Conservation (phyloP, 1,140 invertebrate species). For the Leguminivora glycinivorella region DNA sequence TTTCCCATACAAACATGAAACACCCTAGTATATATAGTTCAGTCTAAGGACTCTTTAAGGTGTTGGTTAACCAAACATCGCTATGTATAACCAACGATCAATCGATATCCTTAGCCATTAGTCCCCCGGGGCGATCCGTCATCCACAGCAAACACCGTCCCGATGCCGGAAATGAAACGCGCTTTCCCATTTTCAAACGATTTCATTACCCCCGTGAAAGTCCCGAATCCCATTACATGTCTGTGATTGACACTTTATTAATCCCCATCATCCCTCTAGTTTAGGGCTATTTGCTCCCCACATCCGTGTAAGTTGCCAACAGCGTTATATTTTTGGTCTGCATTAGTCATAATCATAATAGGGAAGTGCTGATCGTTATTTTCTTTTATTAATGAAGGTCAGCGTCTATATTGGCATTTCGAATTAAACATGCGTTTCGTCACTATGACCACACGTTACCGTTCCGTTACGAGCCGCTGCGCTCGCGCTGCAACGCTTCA, state of each 20-base stretch:
- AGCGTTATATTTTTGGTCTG: neutral
- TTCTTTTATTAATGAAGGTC: constrained; percentile 24
- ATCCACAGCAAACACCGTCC: constrained; percentile 33
- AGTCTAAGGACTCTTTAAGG: neutral
- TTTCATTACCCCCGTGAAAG: constrained; percentile 34
- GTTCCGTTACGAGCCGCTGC: constrained; percentile 37
- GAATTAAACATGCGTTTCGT: constrained; percentile 35
- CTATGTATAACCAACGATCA: neutral
- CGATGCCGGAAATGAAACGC: constrained; percentile 33
- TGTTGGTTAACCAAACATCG: neutral
- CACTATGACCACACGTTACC: constrained; percentile 35
- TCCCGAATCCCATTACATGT: constrained; percentile 38
- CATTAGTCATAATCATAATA: constrained; percentile 1
- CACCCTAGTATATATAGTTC: too few relatives aligned
- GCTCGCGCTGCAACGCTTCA: constrained; percentile 38
- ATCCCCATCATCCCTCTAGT: constrained; percentile 15
- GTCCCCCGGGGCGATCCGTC: constrained; percentile 35
- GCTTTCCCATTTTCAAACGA: constrained; percentile 33
- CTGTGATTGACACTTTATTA: constrained; percentile 35
- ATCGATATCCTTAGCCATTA: constrained; percentile 26
- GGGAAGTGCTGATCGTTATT: constrained; percentile 5
- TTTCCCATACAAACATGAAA: too few relatives aligned
- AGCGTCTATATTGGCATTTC: constrained; percentile 1
- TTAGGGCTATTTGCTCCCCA: neutral
- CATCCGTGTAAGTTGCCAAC: constrained; percentile 1